Evolutionary conservation across 1,140 invertebrate species (phyloP).

Genomic region (Drosophila arizonae): DNA sequence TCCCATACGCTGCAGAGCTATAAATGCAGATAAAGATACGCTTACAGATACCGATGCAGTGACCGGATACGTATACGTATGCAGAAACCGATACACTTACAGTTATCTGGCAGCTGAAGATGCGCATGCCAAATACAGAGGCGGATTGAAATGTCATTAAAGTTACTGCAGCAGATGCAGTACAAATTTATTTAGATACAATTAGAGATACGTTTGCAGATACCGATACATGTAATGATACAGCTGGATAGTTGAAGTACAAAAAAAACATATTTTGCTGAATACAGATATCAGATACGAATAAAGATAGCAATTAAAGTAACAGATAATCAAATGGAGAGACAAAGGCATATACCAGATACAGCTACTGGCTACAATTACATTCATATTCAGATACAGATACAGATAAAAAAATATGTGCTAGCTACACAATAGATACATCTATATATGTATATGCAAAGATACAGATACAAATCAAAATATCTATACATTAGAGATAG

Average conservation of each 20-base stretch:
- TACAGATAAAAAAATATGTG: neutral
- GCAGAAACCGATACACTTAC: neutral
- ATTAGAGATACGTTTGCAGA: neutral
- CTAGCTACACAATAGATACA: too few relatives aligned
- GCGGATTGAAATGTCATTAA: neutral
- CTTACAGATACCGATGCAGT: constrained; percentile 16
- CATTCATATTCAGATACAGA: neutral
- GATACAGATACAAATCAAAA: neutral
- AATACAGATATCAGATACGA: too few relatives aligned
- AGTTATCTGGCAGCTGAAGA: neutral
- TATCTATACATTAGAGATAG: neutral
- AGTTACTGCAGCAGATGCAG: neutral
- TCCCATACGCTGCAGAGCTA: constrained; percentile 15
- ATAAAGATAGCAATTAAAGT: neutral
- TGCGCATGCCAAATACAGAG: neutral
- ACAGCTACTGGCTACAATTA: too few relatives aligned
- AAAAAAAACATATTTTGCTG: too few relatives aligned
- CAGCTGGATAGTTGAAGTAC: too few relatives aligned
- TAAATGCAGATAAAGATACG: constrained; percentile 31
- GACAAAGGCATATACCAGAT: too few relatives aligned
- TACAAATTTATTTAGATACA: neutral
- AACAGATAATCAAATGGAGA: too few relatives aligned
- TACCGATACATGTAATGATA: neutral
- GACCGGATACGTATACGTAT: constrained; percentile 17
- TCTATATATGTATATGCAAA: neutral